Evolutionary conservation across 2,797 vertebrate genomes (phyloP).

Genomic region (Mormyrus proboscirostris): DNA sequence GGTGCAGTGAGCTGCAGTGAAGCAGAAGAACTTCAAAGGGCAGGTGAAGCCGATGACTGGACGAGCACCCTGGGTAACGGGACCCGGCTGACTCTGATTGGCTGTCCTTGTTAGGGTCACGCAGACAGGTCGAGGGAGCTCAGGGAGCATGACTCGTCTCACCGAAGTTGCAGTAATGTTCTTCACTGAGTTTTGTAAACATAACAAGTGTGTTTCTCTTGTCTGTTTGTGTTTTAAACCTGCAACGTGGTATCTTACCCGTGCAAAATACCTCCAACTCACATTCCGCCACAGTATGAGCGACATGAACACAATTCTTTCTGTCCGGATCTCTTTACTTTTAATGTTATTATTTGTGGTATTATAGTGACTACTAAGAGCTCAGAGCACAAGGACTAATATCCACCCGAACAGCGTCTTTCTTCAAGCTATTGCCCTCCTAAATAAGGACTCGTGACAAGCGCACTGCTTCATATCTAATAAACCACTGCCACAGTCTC

Average conservation of each 20-base stretch:
- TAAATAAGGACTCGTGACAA: background rate
- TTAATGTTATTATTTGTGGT: background rate
- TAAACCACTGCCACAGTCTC: background rate
- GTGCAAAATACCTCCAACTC: background rate
- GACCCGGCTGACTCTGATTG: background rate
- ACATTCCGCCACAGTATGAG: background rate
- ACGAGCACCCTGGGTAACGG: background rate
- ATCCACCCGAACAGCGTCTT: background rate
- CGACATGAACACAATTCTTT: background rate
- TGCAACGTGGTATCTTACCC: background rate
- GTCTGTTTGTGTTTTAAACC: background rate
- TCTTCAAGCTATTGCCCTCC: background rate
- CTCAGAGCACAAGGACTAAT: background rate
- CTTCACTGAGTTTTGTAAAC: background rate
- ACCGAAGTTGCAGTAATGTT: background rate
- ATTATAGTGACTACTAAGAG: background rate
- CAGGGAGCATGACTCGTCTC: background rate
- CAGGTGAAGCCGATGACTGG: background rate
- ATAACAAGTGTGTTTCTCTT: background rate
- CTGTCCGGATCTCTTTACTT: background rate
- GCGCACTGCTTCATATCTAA: background rate
- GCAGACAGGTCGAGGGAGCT: background rate
- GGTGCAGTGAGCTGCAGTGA: background rate
- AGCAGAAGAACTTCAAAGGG: background rate
- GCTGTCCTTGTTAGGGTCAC: background rate